A percentile compares a stretch with the other conserved stretches of the same genome.
phyloP scores from a whole-genome alignment of 2,888 invertebrate species.

The Tetrapedia diversipes region DNA sequence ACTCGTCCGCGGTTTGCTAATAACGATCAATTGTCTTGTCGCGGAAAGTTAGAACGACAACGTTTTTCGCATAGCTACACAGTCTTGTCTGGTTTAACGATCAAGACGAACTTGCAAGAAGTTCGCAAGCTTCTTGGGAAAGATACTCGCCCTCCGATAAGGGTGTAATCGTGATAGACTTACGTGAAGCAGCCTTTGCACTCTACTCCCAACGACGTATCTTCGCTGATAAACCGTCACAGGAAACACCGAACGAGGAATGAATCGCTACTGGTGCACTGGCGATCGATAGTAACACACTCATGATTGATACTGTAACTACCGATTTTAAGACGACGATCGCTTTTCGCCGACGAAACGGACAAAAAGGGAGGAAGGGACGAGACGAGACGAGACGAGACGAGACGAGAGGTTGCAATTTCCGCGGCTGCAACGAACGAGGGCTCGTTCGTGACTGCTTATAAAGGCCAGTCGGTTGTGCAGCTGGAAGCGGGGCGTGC shows the following conservation, averaged over 20 bases:
- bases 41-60: too few species aligned
- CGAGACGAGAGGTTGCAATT: background rate
- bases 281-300: constrained; percentile 1
- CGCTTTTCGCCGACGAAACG: background rate
- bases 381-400: background rate
- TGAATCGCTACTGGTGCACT: constrained; percentile 31
- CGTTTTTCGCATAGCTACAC: too few species aligned
- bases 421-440: constrained; percentile 62
- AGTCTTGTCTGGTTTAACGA: too few species aligned
- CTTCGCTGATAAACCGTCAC: background rate
- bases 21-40: background rate
- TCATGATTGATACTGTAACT: constrained; percentile 6
- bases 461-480: constrained; percentile 70
- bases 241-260: constrained; percentile 7
- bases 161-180: constrained; percentile 23
- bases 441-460: constrained; percentile 74
- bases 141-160: background rate
- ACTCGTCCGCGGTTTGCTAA: background rate
- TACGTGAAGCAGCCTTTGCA: constrained; percentile 28
- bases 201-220: constrained; percentile 29
- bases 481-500: constrained; percentile 70
- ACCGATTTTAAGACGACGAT: background rate
- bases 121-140: too few species aligned
- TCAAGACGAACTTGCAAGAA: too few species aligned
- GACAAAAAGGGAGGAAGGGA: background rate